These are phyloP conservation scores for Cotesia vestalis DNA, from an alignment of 1,140 invertebrate species.

Conservation along the genomic window DNA sequence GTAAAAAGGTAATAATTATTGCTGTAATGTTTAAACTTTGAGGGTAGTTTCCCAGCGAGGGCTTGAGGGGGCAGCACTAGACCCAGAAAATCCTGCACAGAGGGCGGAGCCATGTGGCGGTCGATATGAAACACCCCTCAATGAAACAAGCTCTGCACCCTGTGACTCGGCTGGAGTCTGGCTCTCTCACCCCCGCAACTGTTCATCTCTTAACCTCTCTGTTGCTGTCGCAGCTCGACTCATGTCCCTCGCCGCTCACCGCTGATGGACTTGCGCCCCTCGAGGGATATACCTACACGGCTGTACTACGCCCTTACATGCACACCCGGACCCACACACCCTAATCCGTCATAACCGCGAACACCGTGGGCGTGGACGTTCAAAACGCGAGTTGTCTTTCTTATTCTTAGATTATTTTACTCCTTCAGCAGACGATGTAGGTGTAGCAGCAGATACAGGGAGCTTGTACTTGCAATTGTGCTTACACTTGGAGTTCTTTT, in stretches of 20 bases:
- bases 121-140: conserved; percentile 56
- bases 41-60: conserved; percentile 18
- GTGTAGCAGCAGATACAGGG: too few species aligned
- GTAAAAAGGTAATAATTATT: too few species aligned
- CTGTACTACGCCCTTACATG: conserved; percentile 31
- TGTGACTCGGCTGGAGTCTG: background rate
- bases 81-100: conserved; percentile 23
- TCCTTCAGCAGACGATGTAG: too few species aligned
- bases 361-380: conserved; percentile 33
- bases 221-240: background rate
- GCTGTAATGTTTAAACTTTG: conserved; percentile 27
- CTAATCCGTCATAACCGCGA: conserved; percentile 47
- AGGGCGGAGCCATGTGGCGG: conserved; percentile 52
- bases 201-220: conserved; percentile 11
- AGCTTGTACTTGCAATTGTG: too few species aligned
- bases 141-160: conserved; percentile 49
- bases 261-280: conserved; percentile 17
- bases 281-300: conserved; percentile 20
- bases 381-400: conserved; percentile 14
- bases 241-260: background rate
- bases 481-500: background rate
- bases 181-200: conserved; percentile 26
- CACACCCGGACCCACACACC: conserved; percentile 40
- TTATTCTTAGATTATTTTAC: background rate
- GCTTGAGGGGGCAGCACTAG: conserved; percentile 41